Conservation (phyloP, 1,140 invertebrate species). For the Alviniconcha marisindica region DNA sequence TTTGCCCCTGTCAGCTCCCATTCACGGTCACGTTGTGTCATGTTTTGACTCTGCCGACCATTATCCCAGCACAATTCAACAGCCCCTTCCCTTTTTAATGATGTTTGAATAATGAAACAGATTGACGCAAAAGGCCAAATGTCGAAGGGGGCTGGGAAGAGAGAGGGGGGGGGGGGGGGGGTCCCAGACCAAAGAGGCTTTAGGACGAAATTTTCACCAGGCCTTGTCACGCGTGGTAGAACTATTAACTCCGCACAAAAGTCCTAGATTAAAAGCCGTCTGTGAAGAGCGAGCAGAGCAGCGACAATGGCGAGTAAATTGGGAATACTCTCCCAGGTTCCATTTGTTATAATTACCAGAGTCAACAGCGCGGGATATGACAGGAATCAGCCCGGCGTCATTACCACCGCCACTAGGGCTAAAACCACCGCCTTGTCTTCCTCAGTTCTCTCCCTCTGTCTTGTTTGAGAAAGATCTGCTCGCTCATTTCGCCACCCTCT, state of each 20-base stretch:
- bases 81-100: conserved; percentile 39
- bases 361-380: conserved; percentile 38
- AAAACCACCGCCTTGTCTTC: conserved; percentile 32
- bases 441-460: conserved; percentile 31
- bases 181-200: conserved; percentile 38
- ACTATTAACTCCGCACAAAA: conserved; percentile 37
- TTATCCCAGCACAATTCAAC: conserved; percentile 34
- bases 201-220: not conserved
- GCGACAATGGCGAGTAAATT: conserved; percentile 36
- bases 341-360: conserved; percentile 44
- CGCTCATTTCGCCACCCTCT: conserved; percentile 31
- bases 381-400: conserved; percentile 32
- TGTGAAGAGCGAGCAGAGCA: not conserved
- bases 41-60: conserved; percentile 36
- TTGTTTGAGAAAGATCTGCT: conserved; percentile 41
- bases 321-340: conserved; percentile 31
- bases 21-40: conserved; percentile 39
- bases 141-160: not conserved
- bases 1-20: conserved; percentile 1
- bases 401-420: conserved; percentile 2
- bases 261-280: conserved; percentile 36
- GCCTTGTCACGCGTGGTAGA: conserved; percentile 22
- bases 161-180: no score
- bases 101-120: conserved; percentile 44
- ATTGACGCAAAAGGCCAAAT: conserved; percentile 41